phyloP scores from a whole-genome alignment of 2,888 invertebrate species.

The Nomada flava region DNA sequence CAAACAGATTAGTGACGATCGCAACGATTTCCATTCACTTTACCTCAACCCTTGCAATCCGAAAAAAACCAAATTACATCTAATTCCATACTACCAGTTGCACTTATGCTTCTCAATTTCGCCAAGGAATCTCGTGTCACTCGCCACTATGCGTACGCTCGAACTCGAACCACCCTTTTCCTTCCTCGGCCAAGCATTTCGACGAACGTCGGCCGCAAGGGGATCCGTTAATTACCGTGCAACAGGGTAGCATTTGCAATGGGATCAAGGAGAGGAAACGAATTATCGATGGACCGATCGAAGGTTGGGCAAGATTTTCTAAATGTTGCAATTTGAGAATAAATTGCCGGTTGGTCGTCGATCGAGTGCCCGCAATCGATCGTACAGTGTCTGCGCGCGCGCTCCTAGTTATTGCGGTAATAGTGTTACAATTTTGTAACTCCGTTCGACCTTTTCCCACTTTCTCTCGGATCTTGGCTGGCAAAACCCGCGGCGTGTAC shows the following conservation, averaged over 20 bases:
- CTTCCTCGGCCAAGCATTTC: no score
- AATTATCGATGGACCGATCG: slow-evolving; percentile 34
- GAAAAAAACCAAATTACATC: no score
- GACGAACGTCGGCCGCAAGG: neutral
- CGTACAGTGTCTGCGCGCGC: slow-evolving; percentile 3
- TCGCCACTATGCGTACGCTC: no score
- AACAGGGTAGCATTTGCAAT: neutral
- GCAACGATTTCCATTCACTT: no score
- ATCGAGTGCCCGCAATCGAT: slow-evolving; percentile 17
- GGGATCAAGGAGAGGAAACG: neutral
- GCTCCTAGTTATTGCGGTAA: slow-evolving; percentile 48
- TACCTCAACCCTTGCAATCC: no score
- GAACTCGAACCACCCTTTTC: neutral
- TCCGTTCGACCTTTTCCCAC: slow-evolving; percentile 55
- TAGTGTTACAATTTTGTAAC: slow-evolving; percentile 57
- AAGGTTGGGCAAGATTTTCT: slow-evolving; percentile 27
- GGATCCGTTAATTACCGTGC: slow-evolving; percentile 5
- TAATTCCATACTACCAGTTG: no score
- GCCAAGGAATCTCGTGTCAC: no score
- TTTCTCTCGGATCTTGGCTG: slow-evolving; percentile 50
- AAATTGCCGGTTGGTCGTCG: slow-evolving; percentile 8
- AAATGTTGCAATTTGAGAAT: slow-evolving; percentile 44
- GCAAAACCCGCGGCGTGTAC: slow-evolving; percentile 28
- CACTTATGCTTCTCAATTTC: no score
- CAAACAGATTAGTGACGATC: no score